These are phyloP conservation scores for Dasypus novemcinctus DNA, from an alignment of 2,113 vertebrate species.

Conservation along the genomic window DNA sequence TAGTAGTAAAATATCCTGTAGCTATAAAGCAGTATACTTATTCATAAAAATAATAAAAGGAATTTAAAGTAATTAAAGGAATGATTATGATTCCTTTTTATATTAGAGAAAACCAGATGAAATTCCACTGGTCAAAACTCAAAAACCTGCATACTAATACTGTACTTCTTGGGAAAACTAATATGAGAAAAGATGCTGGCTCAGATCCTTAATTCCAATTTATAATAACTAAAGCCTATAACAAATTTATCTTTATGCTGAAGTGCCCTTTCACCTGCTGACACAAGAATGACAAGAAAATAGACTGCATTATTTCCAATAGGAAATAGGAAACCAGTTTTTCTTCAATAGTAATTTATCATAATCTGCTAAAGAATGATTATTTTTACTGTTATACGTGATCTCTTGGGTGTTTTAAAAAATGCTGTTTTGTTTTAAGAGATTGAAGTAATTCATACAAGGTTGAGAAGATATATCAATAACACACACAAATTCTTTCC, in stretches of 20 bases:
- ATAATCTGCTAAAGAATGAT: conserved; percentile 1
- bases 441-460: conserved; percentile 42
- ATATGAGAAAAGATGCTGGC: not conserved
- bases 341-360: not conserved
- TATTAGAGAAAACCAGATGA: not conserved
- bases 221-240: not conserved
- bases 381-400: conserved; percentile 13
- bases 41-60: not conserved
- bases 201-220: not conserved
- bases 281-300: not conserved
- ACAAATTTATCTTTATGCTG: conserved; percentile 1
- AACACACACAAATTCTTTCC: not conserved
- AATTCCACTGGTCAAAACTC: not conserved
- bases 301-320: conserved; percentile 27
- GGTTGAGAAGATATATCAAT: not conserved
- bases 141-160: not conserved
- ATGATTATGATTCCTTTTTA: not conserved
- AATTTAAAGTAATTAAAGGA: not conserved
- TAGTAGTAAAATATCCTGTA: not conserved
- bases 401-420: not conserved
- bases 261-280: not conserved
- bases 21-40: not conserved
- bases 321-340: conserved; percentile 6
- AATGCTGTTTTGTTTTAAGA: conserved; percentile 42
- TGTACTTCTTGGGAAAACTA: not conserved